A percentile compares a stretch with the other conserved stretches of the same genome.
These are phyloP conservation scores for Propsilocerus akamusi DNA, from an alignment of 1,140 invertebrate species.

Conservation along the genomic window DNA sequence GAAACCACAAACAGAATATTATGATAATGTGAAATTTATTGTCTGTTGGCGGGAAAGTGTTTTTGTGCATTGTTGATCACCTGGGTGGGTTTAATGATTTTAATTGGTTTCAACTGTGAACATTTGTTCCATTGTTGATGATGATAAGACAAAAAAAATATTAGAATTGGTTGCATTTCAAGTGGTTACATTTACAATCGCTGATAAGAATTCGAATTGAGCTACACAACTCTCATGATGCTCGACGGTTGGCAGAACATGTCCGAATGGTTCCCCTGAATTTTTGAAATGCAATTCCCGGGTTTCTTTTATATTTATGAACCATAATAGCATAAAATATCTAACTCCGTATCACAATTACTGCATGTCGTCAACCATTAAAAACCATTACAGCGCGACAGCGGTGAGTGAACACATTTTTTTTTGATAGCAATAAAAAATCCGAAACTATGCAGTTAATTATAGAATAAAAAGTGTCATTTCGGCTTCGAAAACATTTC, in stretches of 20 bases:
- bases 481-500: too few relatives aligned
- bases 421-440: background rate
- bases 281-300: too few relatives aligned
- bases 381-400: background rate
- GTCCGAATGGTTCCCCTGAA: too few relatives aligned
- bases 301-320: conserved; percentile 1
- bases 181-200: background rate
- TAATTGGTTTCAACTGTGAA: conserved; percentile 4
- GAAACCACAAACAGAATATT: background rate
- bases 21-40: conserved; percentile 4
- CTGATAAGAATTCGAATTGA: conserved; percentile 3
- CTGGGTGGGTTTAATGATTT: background rate
- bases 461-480: background rate
- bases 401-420: background rate
- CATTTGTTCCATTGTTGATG: background rate
- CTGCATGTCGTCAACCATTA: conserved; percentile 1
- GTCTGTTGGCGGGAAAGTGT: background rate
- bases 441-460: background rate
- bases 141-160: background rate
- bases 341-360: background rate
- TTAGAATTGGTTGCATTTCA: background rate
- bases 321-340: conserved; percentile 2
- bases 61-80: background rate
- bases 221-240: too few relatives aligned
- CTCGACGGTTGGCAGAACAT: too few relatives aligned